Evolutionary conservation across 2,797 vertebrate species (phyloP), one percentile per base, ranked within the genome.

Genomic region (Ctenochaetus hawaiiensis): DNA sequence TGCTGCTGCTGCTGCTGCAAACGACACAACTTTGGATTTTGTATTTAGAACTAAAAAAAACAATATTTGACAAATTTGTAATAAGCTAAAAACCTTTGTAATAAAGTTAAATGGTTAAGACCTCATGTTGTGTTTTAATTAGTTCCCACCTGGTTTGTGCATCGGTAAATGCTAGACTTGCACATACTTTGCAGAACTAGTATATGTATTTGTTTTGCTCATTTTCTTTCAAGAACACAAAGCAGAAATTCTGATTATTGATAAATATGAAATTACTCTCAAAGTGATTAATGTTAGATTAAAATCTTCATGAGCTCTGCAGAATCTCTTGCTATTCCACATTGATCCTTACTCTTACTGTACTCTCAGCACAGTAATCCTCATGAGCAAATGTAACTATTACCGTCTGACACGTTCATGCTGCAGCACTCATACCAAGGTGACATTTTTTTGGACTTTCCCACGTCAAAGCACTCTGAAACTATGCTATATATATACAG

Each of bases 371-470:
- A 41, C 43, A 3, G 22, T 22, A 59, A 67, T 52, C 34, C 45
- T 59, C 26, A 52, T 13, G 20, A 45, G 43, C 41, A 54, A 66
- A 49, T 16, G n/a, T 49, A 49, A 49, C 5, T 53, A 45, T 63
- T 23, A 20, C 45, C 12, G 45, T 58, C 39, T 74, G 4, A n/a
- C 3, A 12, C 41, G 30, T 59, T 59, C 17, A 23, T 26, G 22
- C 64, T 39, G 59, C 54, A 45, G 48, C 16, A 14, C 57, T 41
- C 34, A 26, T 14, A 71, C 26, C 22, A 5, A 11, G 18, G n/a
- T 7, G 75, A 22, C 64, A 75, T 81, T 76, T 68, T 63, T 78
- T 44, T n/a, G 52, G 39, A 11, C 0, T 65, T 75, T 75, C 30
- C 13, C 16, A 18, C 45, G 67, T 74, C 61, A 66, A 44, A 49